A percentile compares a stretch with the other conserved stretches of the same genome.
phyloP scores from a whole-genome alignment of 2,888 invertebrate species.

The Didymodactylos carnosus region DNA sequence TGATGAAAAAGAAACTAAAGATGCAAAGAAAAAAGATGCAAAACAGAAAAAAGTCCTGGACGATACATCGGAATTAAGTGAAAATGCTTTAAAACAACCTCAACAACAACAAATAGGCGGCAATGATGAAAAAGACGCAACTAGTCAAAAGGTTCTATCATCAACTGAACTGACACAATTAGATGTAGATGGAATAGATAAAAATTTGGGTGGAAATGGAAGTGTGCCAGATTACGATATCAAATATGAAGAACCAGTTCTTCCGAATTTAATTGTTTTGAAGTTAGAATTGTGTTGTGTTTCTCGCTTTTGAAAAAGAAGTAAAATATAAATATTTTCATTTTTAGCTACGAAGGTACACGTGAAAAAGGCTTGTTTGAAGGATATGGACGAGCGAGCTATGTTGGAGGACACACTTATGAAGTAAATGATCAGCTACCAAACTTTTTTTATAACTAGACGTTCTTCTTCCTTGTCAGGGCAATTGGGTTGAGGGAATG shows the following conservation, averaged over 20 bases:
- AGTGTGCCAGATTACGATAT: slow-evolving; percentile 15
- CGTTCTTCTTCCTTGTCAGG: slow-evolving; percentile 22
- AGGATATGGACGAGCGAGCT: slow-evolving; percentile 27
- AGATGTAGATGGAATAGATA: background rate
- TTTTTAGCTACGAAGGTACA: slow-evolving; percentile 29
- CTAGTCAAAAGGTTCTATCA: too few relatives aligned
- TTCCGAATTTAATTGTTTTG: slow-evolving; percentile 28
- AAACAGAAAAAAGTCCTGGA: background rate
- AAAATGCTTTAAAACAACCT: background rate
- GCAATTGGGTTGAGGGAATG: slow-evolving; percentile 29
- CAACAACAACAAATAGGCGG: background rate
- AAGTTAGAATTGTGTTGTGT: slow-evolving; percentile 20
- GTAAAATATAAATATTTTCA: slow-evolving; percentile 2
- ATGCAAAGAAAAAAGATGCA: background rate
- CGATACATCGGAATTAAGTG: background rate
- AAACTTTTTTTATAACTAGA: slow-evolving; percentile 4
- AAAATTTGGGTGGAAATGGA: background rate
- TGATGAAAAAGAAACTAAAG: too few relatives aligned
- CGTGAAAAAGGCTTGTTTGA: slow-evolving; percentile 28
- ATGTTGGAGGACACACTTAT: slow-evolving; percentile 28
- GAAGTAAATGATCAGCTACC: slow-evolving; percentile 23
- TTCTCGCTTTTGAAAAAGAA: slow-evolving; percentile 4
- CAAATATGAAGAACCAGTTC: slow-evolving; percentile 27
- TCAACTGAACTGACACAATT: background rate
- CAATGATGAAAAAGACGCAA: background rate